A percentile compares a stretch with the other conserved stretches of the same genome.
These are phyloP conservation scores for Salvelinus fontinalis DNA, from an alignment of 2,113 vertebrate species.

Conservation along the genomic window DNA sequence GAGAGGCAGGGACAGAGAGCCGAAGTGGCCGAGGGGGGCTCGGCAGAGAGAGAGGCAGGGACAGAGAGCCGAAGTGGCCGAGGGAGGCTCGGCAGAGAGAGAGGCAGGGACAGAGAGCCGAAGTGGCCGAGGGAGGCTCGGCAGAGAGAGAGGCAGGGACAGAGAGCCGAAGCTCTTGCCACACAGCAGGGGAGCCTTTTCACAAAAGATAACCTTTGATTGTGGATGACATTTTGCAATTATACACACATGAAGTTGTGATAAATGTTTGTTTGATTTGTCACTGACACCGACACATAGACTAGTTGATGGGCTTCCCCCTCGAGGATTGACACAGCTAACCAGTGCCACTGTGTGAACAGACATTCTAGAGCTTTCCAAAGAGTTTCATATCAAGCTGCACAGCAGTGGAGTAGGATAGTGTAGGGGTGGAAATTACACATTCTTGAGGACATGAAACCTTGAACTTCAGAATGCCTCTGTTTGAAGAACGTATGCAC, in stretches of 20 bases:
- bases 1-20: too few species aligned
- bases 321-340: not conserved
- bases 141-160: not conserved
- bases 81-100: not conserved
- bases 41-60: not conserved
- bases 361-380: not conserved
- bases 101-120: too few species aligned
- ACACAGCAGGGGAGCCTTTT: not conserved
- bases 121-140: too few species aligned
- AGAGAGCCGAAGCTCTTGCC: not conserved
- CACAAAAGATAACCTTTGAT: not conserved
- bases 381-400: not conserved
- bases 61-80: too few species aligned
- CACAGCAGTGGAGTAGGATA: not conserved
- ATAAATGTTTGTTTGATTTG: not conserved
- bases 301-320: too few species aligned
- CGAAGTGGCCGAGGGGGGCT: too few species aligned
- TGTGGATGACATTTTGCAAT: not conserved
- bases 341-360: not conserved
- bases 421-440: not conserved
- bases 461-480: conserved; percentile 20
- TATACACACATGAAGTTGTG: not conserved
- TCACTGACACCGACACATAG: too few species aligned
- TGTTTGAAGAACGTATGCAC: conserved; percentile 30
- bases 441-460: conserved; percentile 24